phyloP scores from a whole-genome alignment of 2,888 invertebrate genomes.

The Diplazon laetatorius region DNA sequence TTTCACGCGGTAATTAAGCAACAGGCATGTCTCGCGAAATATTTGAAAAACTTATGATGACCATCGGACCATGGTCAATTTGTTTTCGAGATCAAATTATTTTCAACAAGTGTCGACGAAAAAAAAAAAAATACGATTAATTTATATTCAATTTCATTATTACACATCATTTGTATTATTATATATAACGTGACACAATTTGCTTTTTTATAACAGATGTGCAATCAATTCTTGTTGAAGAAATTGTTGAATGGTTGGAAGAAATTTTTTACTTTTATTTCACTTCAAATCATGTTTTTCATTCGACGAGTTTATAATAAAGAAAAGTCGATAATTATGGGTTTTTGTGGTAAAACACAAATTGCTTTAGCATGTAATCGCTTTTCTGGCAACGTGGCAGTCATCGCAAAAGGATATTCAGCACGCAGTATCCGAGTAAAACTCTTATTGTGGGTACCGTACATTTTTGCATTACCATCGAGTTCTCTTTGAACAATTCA shows the following conservation, averaged over 20 bases:
- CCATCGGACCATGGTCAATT: not conserved
- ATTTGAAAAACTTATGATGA: not conserved
- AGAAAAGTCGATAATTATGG: slow-evolving; percentile 1
- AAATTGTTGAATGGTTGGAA: no score
- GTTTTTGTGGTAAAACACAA: not conserved
- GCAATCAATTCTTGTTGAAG: no score
- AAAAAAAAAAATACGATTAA: no score
- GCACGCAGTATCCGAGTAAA: not conserved
- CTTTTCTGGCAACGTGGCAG: slow-evolving; percentile 20
- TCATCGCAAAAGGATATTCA: slow-evolving; percentile 23
- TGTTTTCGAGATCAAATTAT: no score
- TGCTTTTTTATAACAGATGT: no score
- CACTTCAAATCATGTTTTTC: no score
- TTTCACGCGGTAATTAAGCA: slow-evolving; percentile 8
- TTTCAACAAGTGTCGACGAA: no score
- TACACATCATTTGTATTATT: no score
- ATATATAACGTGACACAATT: no score
- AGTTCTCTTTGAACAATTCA: slow-evolving; percentile 11
- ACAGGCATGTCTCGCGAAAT: not conserved
- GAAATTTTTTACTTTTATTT: no score
- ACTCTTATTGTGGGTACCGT: slow-evolving; percentile 13
- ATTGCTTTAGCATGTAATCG: not conserved
- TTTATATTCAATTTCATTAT: no score
- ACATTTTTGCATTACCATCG: slow-evolving; percentile 14
- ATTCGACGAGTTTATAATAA: not conserved